Evolutionary conservation across 1,140 invertebrate species (phyloP), one percentile per base, ranked within the genome.

Genomic region (Aphelinus atriplicis): DNA sequence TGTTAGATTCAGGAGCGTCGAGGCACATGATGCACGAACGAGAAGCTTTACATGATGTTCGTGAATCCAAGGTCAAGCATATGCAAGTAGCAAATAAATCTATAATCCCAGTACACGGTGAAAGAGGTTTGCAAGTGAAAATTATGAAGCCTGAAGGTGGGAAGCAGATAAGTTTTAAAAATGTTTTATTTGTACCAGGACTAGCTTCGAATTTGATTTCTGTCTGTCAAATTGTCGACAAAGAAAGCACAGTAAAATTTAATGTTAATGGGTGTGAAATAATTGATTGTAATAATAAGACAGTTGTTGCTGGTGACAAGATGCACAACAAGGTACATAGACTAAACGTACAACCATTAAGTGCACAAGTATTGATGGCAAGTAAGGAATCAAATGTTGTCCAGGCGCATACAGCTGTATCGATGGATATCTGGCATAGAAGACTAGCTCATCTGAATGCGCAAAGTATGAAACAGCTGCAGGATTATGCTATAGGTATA

Each of bases 181-280:
- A 58, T 47, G 26, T 57, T 3, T 47, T 69, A 48, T 69, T 46
- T 48, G 66, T 58, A 5, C 66, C 66, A 9, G 45, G 58, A 3
- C 2, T 58, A 58, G 48, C 2, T 9, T 7, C 7, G 7, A 69
- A 69, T 69, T 57, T 69, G 10, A 47, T 69, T 2, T 69, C 66
- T 4, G 10, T 69, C 10, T 26, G 66, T 58, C 10, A 47, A 58
- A 26, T 58, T 4, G n/a, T 7, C 9, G 5, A 62, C 6, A n/a
- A 62, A 5, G 60, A 3, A 45, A 9, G 50, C 9, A 64, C n/a
- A 26, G 4, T 7, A 47, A 50, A 50, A 9, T 3, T 5, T 5
- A 46, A 10, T 6, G 47, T 3, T 4, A 10, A 42, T 50, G 68
- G 3, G 6, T 55, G n/a, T 61, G 47, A 57, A 10, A 46, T 26